phyloP scores from a whole-genome alignment of 2,797 vertebrate species.

The Sibirionetta formosa region DNA sequence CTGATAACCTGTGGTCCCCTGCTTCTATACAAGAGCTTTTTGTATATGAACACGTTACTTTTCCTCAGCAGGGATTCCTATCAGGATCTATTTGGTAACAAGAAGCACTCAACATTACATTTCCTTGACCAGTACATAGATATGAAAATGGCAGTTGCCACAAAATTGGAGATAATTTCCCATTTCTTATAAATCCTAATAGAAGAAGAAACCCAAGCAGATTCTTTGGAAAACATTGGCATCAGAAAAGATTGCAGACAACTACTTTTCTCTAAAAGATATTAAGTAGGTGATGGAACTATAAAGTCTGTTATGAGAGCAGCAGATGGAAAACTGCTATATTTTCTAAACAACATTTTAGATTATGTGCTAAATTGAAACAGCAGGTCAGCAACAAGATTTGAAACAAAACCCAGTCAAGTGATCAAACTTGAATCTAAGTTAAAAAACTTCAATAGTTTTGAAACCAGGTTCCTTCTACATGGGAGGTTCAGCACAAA shows the following conservation, averaged over 20 bases:
- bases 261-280: neutral
- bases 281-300: neutral
- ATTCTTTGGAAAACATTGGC: neutral
- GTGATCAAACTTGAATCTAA: neutral
- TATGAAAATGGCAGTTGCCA: neutral
- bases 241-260: neutral
- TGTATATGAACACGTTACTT: neutral
- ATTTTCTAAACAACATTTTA: constrained; percentile 21
- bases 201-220: neutral
- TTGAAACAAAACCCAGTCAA: constrained; percentile 46
- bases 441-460: neutral
- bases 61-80: neutral
- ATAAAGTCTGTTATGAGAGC: constrained; percentile 25
- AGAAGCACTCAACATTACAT: neutral
- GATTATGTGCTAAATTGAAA: constrained; percentile 36
- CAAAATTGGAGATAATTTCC: neutral
- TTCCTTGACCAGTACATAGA: neutral
- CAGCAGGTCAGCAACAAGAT: constrained; percentile 40
- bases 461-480: neutral
- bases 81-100: neutral
- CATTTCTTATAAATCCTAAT: neutral
- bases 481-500: neutral
- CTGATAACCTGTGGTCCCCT: neutral
- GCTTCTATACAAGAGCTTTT: neutral
- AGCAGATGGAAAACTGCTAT: constrained; percentile 13